A percentile compares a stretch with the other conserved stretches of the same genome.
Conservation (phyloP, 2,113 vertebrate genomes). For the Phrynosoma platyrhinos region DNA sequence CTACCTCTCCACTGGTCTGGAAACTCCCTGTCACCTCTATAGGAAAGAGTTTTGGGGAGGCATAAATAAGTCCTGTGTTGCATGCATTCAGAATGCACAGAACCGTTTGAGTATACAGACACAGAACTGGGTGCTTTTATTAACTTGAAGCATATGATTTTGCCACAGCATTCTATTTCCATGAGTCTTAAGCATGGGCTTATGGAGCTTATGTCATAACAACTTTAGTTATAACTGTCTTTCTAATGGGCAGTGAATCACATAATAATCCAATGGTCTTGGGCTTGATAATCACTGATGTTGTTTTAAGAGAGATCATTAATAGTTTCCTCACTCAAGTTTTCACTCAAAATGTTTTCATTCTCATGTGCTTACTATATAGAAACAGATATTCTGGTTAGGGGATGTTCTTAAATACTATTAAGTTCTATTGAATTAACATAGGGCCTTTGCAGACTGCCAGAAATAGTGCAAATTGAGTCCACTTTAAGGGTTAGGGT, state of each 20-base stretch:
- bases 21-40: not conserved
- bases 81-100: not conserved
- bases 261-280: not conserved
- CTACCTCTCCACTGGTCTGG: too few species aligned
- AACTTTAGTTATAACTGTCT: not conserved
- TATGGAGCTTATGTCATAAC: not conserved
- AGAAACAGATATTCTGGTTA: not conserved
- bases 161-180: not conserved
- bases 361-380: not conserved
- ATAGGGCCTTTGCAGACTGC: too few species aligned
- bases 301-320: not conserved
- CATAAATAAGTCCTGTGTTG: not conserved
- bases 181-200: not conserved
- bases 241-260: not conserved
- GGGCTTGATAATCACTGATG: not conserved
- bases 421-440: too few species aligned
- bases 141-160: not conserved
- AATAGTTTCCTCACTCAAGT: not conserved
- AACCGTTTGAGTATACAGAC: not conserved
- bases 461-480: too few species aligned
- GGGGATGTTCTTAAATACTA: too few species aligned
- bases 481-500: too few species aligned
- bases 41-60: not conserved
- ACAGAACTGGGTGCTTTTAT: not conserved
- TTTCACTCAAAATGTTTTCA: slow-evolving; percentile 2